Conservation (phyloP, 2,113 vertebrate species). For the Syngnathus typhle region DNA sequence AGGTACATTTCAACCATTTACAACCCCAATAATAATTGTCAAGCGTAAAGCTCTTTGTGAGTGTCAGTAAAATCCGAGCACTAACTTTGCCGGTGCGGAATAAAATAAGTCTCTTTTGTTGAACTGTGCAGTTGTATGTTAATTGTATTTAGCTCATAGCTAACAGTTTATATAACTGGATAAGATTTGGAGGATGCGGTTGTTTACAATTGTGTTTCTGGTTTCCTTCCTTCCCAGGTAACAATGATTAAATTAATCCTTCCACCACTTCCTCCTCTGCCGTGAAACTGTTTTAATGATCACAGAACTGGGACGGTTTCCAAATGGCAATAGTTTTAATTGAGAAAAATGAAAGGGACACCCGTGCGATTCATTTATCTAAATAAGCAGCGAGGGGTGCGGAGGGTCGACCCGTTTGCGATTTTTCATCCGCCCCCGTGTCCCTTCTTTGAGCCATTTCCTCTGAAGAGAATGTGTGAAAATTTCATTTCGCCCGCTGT, state of each 20-base stretch:
- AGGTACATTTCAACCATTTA: too few species aligned
- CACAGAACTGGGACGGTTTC: constrained; percentile 56
- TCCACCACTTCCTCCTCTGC: constrained; percentile 29
- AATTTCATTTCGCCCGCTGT: constrained; percentile 60
- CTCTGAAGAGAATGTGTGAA: constrained; percentile 51
- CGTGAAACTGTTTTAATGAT: constrained; percentile 65
- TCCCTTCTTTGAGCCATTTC: constrained; percentile 31
- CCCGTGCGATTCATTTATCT: constrained; percentile 60
- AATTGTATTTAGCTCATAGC: too few species aligned
- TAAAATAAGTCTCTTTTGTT: too few species aligned
- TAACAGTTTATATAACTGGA: too few species aligned
- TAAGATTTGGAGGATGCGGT: too few species aligned
- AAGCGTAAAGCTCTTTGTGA: too few species aligned
- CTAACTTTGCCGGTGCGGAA: too few species aligned
- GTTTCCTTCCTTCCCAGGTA: constrained; percentile 17
- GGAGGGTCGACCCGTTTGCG: constrained; percentile 36
- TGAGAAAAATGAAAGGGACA: constrained; percentile 65
- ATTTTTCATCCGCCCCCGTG: constrained; percentile 22
- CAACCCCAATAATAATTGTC: too few species aligned
- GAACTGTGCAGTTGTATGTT: too few species aligned
- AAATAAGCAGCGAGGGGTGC: constrained; percentile 30
- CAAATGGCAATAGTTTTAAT: constrained; percentile 67
- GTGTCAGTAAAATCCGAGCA: too few species aligned
- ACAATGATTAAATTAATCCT: constrained; percentile 56
- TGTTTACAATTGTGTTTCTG: not conserved